Evolutionary conservation across 2,888 invertebrate species (phyloP).

Genomic region (Belgica antarctica): DNA sequence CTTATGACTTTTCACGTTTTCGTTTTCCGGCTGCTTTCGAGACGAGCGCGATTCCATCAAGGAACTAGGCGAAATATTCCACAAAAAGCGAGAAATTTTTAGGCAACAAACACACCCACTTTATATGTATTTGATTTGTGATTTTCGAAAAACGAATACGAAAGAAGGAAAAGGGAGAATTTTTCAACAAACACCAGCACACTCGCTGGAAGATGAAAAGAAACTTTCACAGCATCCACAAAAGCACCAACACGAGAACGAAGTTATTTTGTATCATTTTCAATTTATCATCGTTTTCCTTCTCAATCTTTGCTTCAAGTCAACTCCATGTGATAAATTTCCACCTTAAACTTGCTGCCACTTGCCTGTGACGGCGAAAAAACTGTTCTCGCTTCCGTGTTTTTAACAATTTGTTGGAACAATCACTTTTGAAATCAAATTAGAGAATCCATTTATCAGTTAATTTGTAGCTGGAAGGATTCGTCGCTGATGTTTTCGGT

Average conservation of each 20-base stretch:
- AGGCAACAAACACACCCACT: constrained; percentile 49
- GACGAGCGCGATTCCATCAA: background rate
- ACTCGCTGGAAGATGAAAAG: too few relatives aligned
- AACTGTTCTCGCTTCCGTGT: too few relatives aligned
- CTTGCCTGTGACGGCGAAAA: too few relatives aligned
- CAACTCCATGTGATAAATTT: background rate
- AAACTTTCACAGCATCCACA: background rate
- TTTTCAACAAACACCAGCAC: constrained; percentile 1
- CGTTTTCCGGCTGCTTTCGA: background rate
- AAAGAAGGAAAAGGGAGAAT: constrained; percentile 32
- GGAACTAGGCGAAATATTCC: constrained; percentile 17
- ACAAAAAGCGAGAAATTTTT: constrained; percentile 24
- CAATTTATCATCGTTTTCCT: constrained; percentile 26
- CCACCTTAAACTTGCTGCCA: background rate
- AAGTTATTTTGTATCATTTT: constrained; percentile 25
- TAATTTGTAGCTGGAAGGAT: constrained; percentile 39
- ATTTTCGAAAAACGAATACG: constrained; percentile 39
- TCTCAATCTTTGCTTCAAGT: background rate
- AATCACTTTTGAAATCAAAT: constrained; percentile 24
- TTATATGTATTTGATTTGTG: constrained; percentile 45
- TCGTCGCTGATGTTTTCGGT: background rate
- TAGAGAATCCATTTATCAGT: constrained; percentile 31
- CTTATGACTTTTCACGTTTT: background rate
- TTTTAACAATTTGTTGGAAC: background rate
- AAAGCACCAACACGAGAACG: background rate